Evolutionary conservation across 2,113 vertebrate genomes (phyloP).

Genomic region (Dendropsophus ebraccatus): DNA sequence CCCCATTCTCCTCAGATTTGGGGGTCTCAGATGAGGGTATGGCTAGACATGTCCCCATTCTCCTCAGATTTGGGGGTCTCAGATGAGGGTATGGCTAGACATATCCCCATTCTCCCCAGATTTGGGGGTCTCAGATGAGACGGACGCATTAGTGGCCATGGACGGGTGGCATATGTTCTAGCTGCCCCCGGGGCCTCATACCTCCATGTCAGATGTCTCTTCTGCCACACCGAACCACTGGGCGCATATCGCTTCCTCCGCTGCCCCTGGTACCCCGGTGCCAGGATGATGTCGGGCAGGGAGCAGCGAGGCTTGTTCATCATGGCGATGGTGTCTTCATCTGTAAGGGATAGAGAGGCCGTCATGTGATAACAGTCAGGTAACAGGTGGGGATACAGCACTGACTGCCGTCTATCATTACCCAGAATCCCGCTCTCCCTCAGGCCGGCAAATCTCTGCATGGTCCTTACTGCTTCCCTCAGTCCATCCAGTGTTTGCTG

Average conservation of each 20-base stretch:
- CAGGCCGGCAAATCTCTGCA: constrained; percentile 86
- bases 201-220: constrained; percentile 82
- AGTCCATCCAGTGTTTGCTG: constrained; percentile 79
- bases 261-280: constrained; percentile 72
- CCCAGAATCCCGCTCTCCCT: constrained; percentile 79
- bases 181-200: constrained; percentile 46
- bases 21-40: no score
- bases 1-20: no score
- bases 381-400: no score
- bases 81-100: no score
- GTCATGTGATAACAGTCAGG: not conserved
- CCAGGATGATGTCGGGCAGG: constrained; percentile 82
- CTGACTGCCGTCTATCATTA: no score
- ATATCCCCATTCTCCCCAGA: no score
- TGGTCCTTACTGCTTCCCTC: constrained; percentile 75
- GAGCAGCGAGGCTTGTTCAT: constrained; percentile 86
- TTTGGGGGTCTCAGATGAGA: no score
- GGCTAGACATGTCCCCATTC: no score
- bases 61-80: no score
- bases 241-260: constrained; percentile 76
- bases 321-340: constrained; percentile 73
- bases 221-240: constrained; percentile 78
- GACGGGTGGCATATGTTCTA: not conserved
- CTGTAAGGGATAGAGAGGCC: constrained; percentile 63
- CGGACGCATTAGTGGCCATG: no score